Percentiles rank a stretch among this genome's conserved stretches.
Conservation (phyloP, 2,113 vertebrate species). For the Cyanoliseus patagonus region DNA sequence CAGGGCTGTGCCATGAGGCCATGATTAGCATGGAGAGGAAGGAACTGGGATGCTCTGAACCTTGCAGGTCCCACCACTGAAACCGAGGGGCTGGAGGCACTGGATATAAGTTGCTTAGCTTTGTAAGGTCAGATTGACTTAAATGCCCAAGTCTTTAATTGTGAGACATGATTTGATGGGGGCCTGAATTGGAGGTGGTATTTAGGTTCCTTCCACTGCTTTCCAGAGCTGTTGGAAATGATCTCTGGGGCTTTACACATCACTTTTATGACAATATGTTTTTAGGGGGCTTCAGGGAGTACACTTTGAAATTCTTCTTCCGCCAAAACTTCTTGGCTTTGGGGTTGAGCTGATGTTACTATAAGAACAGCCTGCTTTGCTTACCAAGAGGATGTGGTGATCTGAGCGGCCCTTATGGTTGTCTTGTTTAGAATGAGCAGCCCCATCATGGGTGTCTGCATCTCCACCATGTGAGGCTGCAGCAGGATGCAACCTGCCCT, state of each 20-base stretch:
- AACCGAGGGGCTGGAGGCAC: background rate
- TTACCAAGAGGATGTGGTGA: background rate
- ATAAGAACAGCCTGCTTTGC: background rate
- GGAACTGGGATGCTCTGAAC: background rate
- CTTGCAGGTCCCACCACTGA: background rate
- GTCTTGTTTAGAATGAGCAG: background rate
- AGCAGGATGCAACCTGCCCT: background rate
- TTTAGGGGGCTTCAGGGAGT: background rate
- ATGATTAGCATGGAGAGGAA: background rate
- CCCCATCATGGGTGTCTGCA: too few relatives aligned
- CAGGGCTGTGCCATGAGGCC: background rate
- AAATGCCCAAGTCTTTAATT: background rate
- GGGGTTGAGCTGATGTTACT: background rate
- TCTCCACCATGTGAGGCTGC: rapidly evolving
- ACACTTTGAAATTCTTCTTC: background rate
- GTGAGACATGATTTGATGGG: background rate
- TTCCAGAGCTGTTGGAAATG: background rate
- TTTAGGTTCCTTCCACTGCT: background rate
- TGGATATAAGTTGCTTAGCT: background rate
- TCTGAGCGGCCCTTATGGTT: background rate
- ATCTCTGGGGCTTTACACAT: background rate
- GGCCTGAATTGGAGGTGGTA: background rate
- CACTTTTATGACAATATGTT: background rate
- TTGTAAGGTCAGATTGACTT: background rate
- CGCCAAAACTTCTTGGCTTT: background rate